phyloP scores from a whole-genome alignment of 2,797 vertebrate genomes.

The Xenopus petersii region DNA sequence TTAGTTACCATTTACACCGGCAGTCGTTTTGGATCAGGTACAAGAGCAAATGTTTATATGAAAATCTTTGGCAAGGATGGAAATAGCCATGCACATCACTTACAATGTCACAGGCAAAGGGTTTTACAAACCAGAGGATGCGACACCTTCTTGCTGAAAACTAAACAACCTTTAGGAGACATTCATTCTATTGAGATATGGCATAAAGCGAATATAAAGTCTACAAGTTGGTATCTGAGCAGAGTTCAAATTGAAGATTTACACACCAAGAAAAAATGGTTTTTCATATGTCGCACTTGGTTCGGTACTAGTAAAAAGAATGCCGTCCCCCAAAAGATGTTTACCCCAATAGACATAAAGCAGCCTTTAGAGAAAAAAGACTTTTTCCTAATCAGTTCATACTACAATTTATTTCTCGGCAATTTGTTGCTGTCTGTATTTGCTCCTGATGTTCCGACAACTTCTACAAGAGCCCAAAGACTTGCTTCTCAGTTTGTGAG shows the following conservation, averaged over 20 bases:
- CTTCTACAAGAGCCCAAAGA: slow-evolving; percentile 60
- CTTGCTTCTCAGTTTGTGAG: slow-evolving; percentile 60
- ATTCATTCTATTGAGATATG: slow-evolving; percentile 59
- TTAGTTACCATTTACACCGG: slow-evolving; percentile 67
- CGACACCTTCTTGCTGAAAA: slow-evolving; percentile 62
- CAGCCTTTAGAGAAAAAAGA: slow-evolving; percentile 39
- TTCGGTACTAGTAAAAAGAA: slow-evolving; percentile 46
- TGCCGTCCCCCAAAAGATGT: slow-evolving; percentile 48
- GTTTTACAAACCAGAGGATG: slow-evolving; percentile 53
- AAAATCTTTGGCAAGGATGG: slow-evolving; percentile 52
- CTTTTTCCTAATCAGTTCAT: slow-evolving; percentile 60
- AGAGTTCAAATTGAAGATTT: slow-evolving; percentile 63
- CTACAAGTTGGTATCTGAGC: slow-evolving; percentile 66
- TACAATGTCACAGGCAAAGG: slow-evolving; percentile 51
- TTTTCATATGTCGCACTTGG: slow-evolving; percentile 67
- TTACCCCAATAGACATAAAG: slow-evolving; percentile 29
- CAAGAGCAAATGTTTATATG: slow-evolving; percentile 59
- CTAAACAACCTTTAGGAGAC: slow-evolving; percentile 57
- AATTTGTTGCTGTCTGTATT: slow-evolving; percentile 66
- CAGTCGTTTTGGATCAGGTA: slow-evolving; percentile 58
- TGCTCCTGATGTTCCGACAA: rapidly evolving
- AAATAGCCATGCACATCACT: slow-evolving; percentile 52
- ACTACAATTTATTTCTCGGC: slow-evolving; percentile 23
- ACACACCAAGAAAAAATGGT: slow-evolving; percentile 55
- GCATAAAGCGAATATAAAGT: slow-evolving; percentile 54